phyloP scores from a whole-genome alignment of 2,797 vertebrate species.

The Hippocampus kuda region DNA sequence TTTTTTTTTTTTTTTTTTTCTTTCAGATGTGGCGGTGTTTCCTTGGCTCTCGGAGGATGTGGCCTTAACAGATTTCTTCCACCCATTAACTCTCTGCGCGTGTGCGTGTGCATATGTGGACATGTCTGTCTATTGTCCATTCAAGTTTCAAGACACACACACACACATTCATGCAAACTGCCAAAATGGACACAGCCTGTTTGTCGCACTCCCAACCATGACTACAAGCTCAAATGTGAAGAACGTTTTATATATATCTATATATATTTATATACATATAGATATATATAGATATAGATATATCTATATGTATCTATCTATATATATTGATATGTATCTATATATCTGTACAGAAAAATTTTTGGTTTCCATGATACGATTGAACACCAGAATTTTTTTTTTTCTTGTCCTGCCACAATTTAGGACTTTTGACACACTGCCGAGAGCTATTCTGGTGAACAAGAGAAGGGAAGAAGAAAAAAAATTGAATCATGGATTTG shows the following conservation, averaged over 20 bases:
- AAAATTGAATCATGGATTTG: conserved; percentile 73
- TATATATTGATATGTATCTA: conserved; percentile 34
- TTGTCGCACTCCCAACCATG: conserved; percentile 70
- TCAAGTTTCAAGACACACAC: conserved; percentile 66
- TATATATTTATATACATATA: conserved; percentile 56
- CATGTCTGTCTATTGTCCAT: conserved; percentile 65
- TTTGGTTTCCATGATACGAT: conserved; percentile 62
- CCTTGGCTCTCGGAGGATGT: conserved; percentile 73
- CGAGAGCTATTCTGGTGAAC: conserved; percentile 62
- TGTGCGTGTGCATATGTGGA: conserved; percentile 61
- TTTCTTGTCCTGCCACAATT: conserved; percentile 53
- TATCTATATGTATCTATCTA: conserved; percentile 54
- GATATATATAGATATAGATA: conserved; percentile 43
- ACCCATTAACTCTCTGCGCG: conserved; percentile 50
- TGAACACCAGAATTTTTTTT: conserved; percentile 53
- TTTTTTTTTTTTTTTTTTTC: background rate
- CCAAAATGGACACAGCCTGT: conserved; percentile 77
- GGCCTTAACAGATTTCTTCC: conserved; percentile 77
- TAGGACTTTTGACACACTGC: conserved; percentile 68
- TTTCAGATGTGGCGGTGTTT: conserved; percentile 62
- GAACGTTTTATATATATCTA: conserved; percentile 58
- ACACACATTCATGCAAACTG: conserved; percentile 71
- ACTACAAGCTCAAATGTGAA: conserved; percentile 81
- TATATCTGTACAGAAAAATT: conserved; percentile 47
- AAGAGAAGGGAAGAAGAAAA: conserved; percentile 60